These are phyloP conservation scores for Arizona elegans DNA, from an alignment of 2,113 vertebrate genomes.

Conservation along the genomic window DNA sequence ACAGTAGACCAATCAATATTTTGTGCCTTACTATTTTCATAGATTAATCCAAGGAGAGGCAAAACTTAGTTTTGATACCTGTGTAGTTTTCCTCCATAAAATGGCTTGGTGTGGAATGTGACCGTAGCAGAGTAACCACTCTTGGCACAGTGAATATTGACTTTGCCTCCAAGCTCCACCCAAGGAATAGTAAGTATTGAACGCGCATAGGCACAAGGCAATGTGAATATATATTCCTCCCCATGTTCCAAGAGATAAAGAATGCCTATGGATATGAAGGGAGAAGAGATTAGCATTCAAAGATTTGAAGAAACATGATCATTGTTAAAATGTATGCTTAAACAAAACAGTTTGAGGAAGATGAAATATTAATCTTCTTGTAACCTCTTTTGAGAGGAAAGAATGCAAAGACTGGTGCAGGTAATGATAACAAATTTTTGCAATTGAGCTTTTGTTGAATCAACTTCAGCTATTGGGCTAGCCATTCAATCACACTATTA, in stretches of 20 bases:
- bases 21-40: neutral
- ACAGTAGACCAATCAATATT: neutral
- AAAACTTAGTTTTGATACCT: slow-evolving; percentile 65
- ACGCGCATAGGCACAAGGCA: slow-evolving; percentile 93
- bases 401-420: neutral
- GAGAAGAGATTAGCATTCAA: neutral
- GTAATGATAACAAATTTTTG: neutral
- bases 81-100: slow-evolving; percentile 95
- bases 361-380: neutral
- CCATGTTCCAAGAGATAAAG: slow-evolving; percentile 85
- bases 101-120: slow-evolving; percentile 94
- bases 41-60: neutral
- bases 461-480: neutral
- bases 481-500: neutral
- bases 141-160: slow-evolving; percentile 87
- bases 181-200: slow-evolving; percentile 95
- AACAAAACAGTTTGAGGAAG: neutral
- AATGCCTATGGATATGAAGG: slow-evolving; percentile 61
- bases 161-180: slow-evolving; percentile 95
- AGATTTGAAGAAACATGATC: neutral
- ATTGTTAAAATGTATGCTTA: neutral
- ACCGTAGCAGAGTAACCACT: slow-evolving; percentile 88
- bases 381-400: neutral
- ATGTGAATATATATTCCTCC: slow-evolving; percentile 91
- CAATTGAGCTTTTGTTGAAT: neutral